Evolutionary conservation across 2,888 invertebrate species (phyloP), one percentile per base, ranked within the genome.

Genomic region (Pyralis farinalis): DNA sequence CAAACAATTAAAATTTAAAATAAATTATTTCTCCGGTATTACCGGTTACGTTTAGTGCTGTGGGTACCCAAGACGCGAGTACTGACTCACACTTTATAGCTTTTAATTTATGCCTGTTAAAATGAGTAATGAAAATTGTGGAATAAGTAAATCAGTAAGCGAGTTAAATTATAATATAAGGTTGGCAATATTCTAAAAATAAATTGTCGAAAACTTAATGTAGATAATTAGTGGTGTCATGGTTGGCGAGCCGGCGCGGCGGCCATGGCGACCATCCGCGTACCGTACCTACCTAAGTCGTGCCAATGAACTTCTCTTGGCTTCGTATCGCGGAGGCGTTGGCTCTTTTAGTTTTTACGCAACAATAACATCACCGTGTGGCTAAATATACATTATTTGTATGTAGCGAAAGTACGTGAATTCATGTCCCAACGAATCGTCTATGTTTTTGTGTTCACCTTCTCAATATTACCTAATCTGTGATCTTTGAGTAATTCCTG

Each of bases 221-320:
- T 59, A 62, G 66, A 63, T 70, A 71, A 71, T 71, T 64, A 67
- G 56, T 59, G 58, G 49, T 63, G 72, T 74, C 76, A 73, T 72
- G 71, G 68, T 67, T 63, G 53, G 58, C 55, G n/a, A n/a, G n/a
- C n/a, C n/a, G n/a, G n/a, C n/a, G n/a, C n/a, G 53, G 63, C 68
- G 67, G 65, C 57, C 68, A 77, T 75, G 64, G 69, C 68, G 68
- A 69, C 65, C 52, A 53, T 53, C 55, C 53, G 57, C 59, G 67
- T 58, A 61, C 49, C 57, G 56, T 50, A 53, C 40, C 67, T 16
- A 53, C 40, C 67, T 53, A 58, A 71, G 68, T 59, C 66, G 77
- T 78, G 84, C 84, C 82, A 84, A 80, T 83, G 84, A 85, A 84
- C 84, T 82, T 76, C 55, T 61, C 63, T 73, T 71, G 71, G 67